Conservation (phyloP, 2,113 vertebrate species). For the Nerophis lumbriciformis region DNA sequence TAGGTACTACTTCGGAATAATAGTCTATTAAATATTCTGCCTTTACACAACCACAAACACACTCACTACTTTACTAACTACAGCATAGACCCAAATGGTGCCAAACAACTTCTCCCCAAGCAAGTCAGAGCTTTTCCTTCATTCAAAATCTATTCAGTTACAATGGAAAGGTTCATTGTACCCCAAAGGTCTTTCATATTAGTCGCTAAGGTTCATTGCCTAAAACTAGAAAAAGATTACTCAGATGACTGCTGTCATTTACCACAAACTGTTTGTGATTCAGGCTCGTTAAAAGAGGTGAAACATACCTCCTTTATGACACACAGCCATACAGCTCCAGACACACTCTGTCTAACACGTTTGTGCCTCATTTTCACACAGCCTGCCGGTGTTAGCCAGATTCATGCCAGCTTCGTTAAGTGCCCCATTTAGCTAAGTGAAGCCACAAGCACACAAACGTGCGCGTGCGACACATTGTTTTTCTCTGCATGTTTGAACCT, state of each 20-base stretch:
- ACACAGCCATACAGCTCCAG: not conserved
- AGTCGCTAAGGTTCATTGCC: not conserved
- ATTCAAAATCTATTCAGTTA: too few species aligned
- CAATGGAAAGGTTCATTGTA: too few species aligned
- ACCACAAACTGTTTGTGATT: not conserved
- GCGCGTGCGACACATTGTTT: too few species aligned
- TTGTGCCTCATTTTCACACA: conserved; percentile 18
- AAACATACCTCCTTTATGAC: not conserved
- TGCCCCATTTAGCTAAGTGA: conserved; percentile 42
- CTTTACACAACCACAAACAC: too few species aligned
- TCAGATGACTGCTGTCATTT: not conserved
- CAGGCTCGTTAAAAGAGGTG: too few species aligned
- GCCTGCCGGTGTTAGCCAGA: conserved; percentile 1
- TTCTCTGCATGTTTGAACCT: conserved; percentile 25
- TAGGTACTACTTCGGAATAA: too few species aligned
- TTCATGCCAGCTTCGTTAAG: conserved; percentile 49
- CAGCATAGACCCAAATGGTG: too few species aligned
- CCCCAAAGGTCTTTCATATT: not conserved
- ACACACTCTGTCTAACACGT: conserved; percentile 1
- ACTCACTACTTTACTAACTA: too few species aligned
- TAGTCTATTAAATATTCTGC: too few species aligned
- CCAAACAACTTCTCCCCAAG: too few species aligned
- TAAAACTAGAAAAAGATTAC: not conserved
- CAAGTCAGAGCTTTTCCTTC: too few species aligned
- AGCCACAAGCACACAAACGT: conserved; percentile 8